Evolutionary conservation across 2,888 invertebrate species (phyloP), one percentile per base, ranked within the genome.

Genomic region (Ophion ellenae): DNA sequence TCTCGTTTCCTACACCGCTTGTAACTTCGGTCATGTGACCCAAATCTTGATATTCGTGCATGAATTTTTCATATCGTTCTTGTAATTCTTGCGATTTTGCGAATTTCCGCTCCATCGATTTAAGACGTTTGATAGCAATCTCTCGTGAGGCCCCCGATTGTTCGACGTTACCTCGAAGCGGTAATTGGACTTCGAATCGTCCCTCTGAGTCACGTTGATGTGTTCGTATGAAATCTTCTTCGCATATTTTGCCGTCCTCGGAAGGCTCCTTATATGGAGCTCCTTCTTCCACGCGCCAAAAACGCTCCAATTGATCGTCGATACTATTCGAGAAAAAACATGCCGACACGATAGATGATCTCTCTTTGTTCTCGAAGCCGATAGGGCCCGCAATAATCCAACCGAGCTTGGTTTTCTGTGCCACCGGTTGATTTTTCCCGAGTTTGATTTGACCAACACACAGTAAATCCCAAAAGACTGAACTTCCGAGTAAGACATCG

Each of bases 361-460:
- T 69, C 17, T 69, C 20, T 69, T 69, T 9, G 2, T 45, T 24
- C n/a, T 69, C 20, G n/a, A 20, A 2, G 45, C 40, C 17, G 9
- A 36, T 14, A 4, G 79, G 45, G 0, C 88, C 88, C 0, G 84
- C 83, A 24, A 88, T 80, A n/a, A 90, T 77, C 89, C 90, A 90
- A 17, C 91, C 90, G 10, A 90, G 82, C 32, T 83, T 76, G 1
- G 83, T 81, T 57, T 85, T 80, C 4, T 83, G 80, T 2, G 78
- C 45, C 0, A 77, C 75, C 20, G 77, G 80, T 47, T 69, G 59
- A 6, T 83, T 40, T 9, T 67, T 63, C 17, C 53, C 59, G n/a
- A 78, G 40, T n/a, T 70, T 63, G 40, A 86, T 76, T 63, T 86
- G 84, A 2, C 83, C 81, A 20, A 70, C 78, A 14, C 83, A 82